These are phyloP conservation scores for Craseonycteris thonglongyai DNA, from an alignment of 2,113 vertebrate genomes.

Conservation along the genomic window DNA sequence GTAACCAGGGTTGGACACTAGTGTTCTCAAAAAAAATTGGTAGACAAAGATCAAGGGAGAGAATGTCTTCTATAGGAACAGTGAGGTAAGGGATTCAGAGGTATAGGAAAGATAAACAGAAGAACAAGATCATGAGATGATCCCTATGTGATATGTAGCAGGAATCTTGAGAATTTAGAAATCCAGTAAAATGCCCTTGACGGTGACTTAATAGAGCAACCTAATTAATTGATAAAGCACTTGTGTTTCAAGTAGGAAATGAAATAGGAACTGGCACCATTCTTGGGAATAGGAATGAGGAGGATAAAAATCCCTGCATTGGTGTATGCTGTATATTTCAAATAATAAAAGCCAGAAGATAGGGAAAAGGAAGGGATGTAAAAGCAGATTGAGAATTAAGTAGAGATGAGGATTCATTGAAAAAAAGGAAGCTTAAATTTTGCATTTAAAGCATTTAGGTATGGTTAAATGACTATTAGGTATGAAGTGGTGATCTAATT, in stretches of 20 bases:
- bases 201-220: not conserved
- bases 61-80: not conserved
- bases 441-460: not conserved
- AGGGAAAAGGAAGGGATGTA: not conserved
- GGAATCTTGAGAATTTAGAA: not conserved
- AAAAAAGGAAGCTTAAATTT: not conserved
- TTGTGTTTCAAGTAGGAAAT: slow-evolving; percentile 2
- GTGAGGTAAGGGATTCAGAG: not conserved
- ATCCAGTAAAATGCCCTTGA: not conserved
- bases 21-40: not conserved
- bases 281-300: not conserved
- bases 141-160: not conserved
- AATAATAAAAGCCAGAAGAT: not conserved
- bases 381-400: slow-evolving; percentile 1
- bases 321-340: not conserved
- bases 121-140: not conserved
- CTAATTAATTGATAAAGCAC: not conserved
- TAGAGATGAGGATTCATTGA: not conserved
- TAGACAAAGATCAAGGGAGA: not conserved
- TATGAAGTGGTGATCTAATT: not conserved
- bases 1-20: not conserved
- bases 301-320: not conserved
- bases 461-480: not conserved
- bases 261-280: not conserved
- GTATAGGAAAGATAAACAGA: not conserved